Evolutionary conservation across 2,113 vertebrate genomes (phyloP).

Genomic region (Alethe castanea): DNA sequence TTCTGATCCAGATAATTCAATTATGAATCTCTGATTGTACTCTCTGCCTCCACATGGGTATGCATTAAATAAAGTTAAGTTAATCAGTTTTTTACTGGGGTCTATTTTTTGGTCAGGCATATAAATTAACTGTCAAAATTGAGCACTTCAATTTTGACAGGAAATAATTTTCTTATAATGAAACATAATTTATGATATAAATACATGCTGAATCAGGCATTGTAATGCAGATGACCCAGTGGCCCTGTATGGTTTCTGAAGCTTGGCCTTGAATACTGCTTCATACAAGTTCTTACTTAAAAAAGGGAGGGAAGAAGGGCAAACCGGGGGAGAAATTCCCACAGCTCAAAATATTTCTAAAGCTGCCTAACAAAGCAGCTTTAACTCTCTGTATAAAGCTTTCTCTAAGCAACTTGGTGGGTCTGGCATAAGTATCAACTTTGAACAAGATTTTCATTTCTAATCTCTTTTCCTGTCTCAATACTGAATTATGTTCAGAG

Average conservation of each 20-base stretch:
- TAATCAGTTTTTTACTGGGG: neutral
- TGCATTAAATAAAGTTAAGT: slow-evolving; percentile 7
- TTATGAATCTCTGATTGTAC: neutral
- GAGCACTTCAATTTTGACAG: slow-evolving; percentile 7
- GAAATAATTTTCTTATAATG: neutral
- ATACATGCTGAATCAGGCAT: slow-evolving; percentile 9
- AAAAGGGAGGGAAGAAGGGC: neutral
- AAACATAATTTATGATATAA: neutral
- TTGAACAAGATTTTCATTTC: slow-evolving; percentile 53
- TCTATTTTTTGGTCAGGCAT: neutral
- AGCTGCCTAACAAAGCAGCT: slow-evolving; percentile 53
- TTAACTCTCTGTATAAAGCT: slow-evolving; percentile 39
- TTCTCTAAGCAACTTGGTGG: slow-evolving; percentile 54
- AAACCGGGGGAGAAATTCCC: slow-evolving; percentile 19
- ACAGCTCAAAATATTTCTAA: slow-evolving; percentile 46
- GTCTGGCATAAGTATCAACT: slow-evolving; percentile 51
- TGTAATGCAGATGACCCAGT: slow-evolving; percentile 28
- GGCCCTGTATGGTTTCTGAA: neutral
- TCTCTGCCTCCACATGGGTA: neutral
- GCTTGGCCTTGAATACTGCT: neutral
- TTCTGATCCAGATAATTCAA: neutral
- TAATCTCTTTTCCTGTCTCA: slow-evolving; percentile 55
- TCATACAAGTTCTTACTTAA: neutral
- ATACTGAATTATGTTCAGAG: neutral
- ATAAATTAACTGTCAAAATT: neutral